Conservation (phyloP, 2,888 invertebrate species). For the Dermolepida albohirtum region DNA sequence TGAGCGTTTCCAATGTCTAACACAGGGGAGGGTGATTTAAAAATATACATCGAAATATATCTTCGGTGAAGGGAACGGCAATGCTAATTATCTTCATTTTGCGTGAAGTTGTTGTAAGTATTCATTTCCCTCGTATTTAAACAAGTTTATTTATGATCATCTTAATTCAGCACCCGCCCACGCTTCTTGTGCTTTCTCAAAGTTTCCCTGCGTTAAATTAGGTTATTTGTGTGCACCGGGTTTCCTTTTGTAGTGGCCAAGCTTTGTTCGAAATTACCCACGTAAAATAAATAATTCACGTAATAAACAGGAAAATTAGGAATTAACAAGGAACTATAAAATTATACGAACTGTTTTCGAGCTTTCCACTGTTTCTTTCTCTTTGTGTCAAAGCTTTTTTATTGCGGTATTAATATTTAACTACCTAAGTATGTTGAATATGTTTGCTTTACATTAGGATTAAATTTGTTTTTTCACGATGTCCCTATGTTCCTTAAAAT, state of each 20-base stretch:
- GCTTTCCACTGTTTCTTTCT: neutral
- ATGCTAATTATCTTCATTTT: conserved; percentile 17
- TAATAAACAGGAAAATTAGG: conserved; percentile 14
- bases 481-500: too few species aligned
- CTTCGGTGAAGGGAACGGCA: neutral
- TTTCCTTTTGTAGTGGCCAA: conserved; percentile 23
- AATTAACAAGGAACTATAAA: conserved; percentile 22
- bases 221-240: conserved; percentile 17
- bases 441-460: too few species aligned
- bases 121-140: conserved; percentile 20
- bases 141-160: conserved; percentile 28
- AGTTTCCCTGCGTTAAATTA: neutral
- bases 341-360: conserved; percentile 1
- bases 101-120: conserved; percentile 14
- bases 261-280: conserved; percentile 24
- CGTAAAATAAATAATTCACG: conserved; percentile 22
- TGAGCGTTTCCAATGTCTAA: too few species aligned
- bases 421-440: too few species aligned
- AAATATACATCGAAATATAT: too few species aligned
- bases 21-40: too few species aligned
- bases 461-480: too few species aligned
- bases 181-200: conserved; percentile 10
- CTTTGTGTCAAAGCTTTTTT: too few species aligned
- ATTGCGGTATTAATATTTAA: too few species aligned
- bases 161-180: conserved; percentile 14